Percentiles rank a stretch among this genome's conserved stretches.
phyloP scores from a whole-genome alignment of 2,888 invertebrate genomes.

The Thereva nobilitata region DNA sequence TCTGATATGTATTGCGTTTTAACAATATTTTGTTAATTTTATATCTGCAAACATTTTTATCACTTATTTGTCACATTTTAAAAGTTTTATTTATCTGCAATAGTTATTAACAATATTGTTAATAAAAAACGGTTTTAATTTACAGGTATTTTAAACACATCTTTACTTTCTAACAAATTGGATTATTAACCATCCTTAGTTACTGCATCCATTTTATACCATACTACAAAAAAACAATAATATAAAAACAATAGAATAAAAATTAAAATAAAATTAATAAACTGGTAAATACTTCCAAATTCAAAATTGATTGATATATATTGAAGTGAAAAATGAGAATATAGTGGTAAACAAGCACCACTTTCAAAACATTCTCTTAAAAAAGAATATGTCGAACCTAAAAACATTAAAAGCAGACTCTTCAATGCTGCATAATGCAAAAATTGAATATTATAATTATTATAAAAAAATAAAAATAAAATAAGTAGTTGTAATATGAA shows the following conservation, averaged over 20 bases:
- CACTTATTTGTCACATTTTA: conserved; percentile 41
- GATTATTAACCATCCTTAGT: conserved; percentile 38
- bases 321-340: conserved; percentile 25
- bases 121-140: conserved; percentile 37
- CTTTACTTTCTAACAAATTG: conserved; percentile 10
- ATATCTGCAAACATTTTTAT: conserved; percentile 37
- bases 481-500: conserved; percentile 21
- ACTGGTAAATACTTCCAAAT: conserved; percentile 35
- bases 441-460: conserved; percentile 10
- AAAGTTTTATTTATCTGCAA: conserved; percentile 33
- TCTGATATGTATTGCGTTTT: too few species aligned
- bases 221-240: conserved; percentile 18
- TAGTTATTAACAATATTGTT: conserved; percentile 16
- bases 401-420: too few species aligned
- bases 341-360: conserved; percentile 21
- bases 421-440: conserved; percentile 25
- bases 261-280: conserved; percentile 19
- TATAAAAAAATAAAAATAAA: conserved; percentile 9
- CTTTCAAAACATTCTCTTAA: not conserved
- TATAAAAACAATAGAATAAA: conserved; percentile 29
- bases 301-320: conserved; percentile 45
- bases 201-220: conserved; percentile 5
- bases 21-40: not conserved
- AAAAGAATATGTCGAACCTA: too few species aligned
- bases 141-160: conserved; percentile 16